Conservation (phyloP, 1,140 invertebrate species). For the Dendrolimus punctatus region DNA sequence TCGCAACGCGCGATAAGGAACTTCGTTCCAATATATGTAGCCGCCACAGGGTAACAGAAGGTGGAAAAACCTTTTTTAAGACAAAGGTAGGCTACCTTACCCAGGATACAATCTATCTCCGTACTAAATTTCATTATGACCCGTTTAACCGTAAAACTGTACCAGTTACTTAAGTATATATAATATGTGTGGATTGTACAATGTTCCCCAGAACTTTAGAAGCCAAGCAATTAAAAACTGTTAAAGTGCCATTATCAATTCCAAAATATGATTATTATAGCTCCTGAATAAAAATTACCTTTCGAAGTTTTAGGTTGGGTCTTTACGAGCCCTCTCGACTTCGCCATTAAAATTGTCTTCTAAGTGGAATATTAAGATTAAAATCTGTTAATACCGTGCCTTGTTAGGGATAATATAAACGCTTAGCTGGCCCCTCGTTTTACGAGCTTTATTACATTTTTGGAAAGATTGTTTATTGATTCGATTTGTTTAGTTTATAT, state of each 20-base stretch:
- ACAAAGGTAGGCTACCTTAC: too few relatives aligned
- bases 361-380: constrained; percentile 17
- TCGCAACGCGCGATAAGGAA: too few relatives aligned
- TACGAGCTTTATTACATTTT: background rate
- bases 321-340: constrained; percentile 7
- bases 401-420: constrained; percentile 11
- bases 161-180: too few relatives aligned
- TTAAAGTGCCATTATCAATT: constrained; percentile 2
- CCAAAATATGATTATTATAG: constrained; percentile 2
- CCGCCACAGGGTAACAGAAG: too few relatives aligned
- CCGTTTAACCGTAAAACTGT: too few relatives aligned
- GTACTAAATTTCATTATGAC: too few relatives aligned
- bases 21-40: too few relatives aligned
- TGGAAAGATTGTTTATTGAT: constrained; percentile 21
- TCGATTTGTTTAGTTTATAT: constrained; percentile 38
- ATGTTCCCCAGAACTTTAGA: background rate
- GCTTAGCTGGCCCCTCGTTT: constrained; percentile 6
- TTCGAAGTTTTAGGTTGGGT: constrained; percentile 1
- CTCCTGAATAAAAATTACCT: constrained; percentile 6
- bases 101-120: too few relatives aligned
- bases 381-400: constrained; percentile 16
- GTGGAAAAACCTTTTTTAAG: too few relatives aligned
- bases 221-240: background rate
- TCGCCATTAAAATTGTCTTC: constrained; percentile 16
- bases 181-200: too few relatives aligned